Base-by-base conservation (phyloP, 2,797 vertebrate species). In the Mus caroli region DNA sequence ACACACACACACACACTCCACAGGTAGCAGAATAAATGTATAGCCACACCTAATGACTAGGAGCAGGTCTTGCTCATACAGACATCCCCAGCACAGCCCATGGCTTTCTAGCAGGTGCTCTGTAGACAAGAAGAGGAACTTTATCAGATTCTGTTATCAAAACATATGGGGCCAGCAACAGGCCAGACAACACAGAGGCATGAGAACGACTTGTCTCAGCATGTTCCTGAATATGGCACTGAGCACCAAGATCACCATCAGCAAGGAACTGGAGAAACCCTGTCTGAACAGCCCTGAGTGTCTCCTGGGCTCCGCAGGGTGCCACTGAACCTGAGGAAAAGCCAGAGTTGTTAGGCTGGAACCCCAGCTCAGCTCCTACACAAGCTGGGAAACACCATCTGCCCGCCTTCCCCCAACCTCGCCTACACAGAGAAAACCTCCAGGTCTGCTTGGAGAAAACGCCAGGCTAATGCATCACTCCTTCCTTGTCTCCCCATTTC, bases 81-180 rank as follows among this genome's bases (percentile, higher is more conserved):
- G 26, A 26, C 17, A 26, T 15, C 54, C 22, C 62, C 31, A n/a
- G 46, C 24, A 91, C 15, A 92, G 64, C 11, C 31, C 40, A 50
- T 58, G 26, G 60, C 40, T 93, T 69, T 69, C 92, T n/a, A 2
- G 7, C 43, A 89, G 26, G 20, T 43, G 19, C 54, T 77, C n/a
- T 34, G 54, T 7, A 82, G 77, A 79, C 2, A 52, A 7, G 22
- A 73, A 15, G 13, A 60, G 7, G n/a, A 20, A 76, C 50, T 13
- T 82, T 11, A 46, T 71, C 46, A 64, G 54, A 76, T 82, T 83
- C 84, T 92, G 54, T 75, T 90, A 26, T 85, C 31, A 88, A 92
- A 95, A 93, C 64, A 96, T 79, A 90, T 14, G n/a, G 2, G 22
- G 28, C 60, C 34, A n/a, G 52, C n/a, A 37, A 84, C 9, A 88